Base-by-base conservation (phyloP, 2,888 invertebrate genomes). In the Crepidodera aurea region DNA sequence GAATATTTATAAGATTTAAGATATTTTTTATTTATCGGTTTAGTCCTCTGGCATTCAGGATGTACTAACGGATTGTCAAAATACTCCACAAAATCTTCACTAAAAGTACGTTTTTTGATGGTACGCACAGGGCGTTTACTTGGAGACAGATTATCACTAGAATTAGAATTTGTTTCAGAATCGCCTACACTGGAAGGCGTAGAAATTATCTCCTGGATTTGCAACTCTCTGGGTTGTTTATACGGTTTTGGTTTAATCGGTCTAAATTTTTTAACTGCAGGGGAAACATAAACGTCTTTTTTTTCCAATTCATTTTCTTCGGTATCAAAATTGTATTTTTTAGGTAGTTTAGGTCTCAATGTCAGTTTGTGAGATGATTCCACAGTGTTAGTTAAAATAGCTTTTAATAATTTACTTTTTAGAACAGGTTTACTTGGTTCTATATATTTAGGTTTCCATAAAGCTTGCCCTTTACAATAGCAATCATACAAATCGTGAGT, bases 401-500 rank as follows among this genome's bases (percentile, higher is more conserved):
- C 3, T 25, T 7, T 25, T 25, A 7, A 25, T 7, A 25, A 25
- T 25, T 25, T 32, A 32, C 32, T 32, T 32, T n/a, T 32, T 32
- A 2, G n/a, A 32, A n/a, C 25, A 7, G 10, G 32, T 32, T 10
- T 32, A n/a, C 10, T n/a, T 2, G 7, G 5, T 2, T 3, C 5
- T 32, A 32, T 10, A 32, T 2, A 7, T 32, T 2, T 44, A 16
- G 44, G 22, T 44, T 4, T n/a, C 19, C n/a, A 10, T 22, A 25
- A 22, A 44, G 22, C 16, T 44, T 44, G 82, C 10, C 85, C 84
- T 67, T 84, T 84, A 73, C 90, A 90, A 75, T 86, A 85, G 77
- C 90, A 90, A 73, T 86, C 86, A 71, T 90, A 88, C 48, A 87
- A 76, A 69, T 84, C 82, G 73, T 90, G 90, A 1, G 85, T 82